Conservation (phyloP, 2,888 invertebrate species). For the Euzophera pinguis region DNA sequence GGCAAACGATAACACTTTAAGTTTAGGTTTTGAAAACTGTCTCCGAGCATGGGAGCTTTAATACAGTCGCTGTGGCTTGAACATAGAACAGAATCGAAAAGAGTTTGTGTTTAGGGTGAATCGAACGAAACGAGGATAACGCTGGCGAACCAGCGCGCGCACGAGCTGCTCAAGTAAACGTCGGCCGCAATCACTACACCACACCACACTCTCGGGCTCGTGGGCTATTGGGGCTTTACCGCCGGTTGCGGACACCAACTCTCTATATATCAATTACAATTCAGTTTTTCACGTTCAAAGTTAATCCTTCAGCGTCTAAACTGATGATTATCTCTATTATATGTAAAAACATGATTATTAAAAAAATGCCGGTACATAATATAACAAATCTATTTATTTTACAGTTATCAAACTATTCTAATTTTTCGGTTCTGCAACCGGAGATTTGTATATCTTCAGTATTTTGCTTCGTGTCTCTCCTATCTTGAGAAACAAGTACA, state of each 20-base stretch:
- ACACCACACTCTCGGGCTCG: slow-evolving; percentile 56
- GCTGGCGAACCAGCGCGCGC: slow-evolving; percentile 97
- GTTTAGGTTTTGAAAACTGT: slow-evolving; percentile 16
- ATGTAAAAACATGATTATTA: no score
- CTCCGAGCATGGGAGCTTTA: background rate
- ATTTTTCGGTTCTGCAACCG: slow-evolving; percentile 33
- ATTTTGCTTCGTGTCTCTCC: slow-evolving; percentile 33
- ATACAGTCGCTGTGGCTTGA: slow-evolving; percentile 54
- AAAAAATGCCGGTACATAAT: no score
- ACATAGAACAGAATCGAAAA: slow-evolving; percentile 49
- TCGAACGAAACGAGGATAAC: slow-evolving; percentile 98
- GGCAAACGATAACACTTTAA: slow-evolving; percentile 15
- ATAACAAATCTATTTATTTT: no score
- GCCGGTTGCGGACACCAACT: slow-evolving; percentile 34
- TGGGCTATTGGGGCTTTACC: slow-evolving; percentile 36
- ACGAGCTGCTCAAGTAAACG: slow-evolving; percentile 95
- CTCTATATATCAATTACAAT: background rate
- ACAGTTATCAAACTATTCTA: no score
- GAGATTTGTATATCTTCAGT: slow-evolving; percentile 18
- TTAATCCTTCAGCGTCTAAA: background rate
- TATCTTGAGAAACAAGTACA: slow-evolving; percentile 35
- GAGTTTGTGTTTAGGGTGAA: slow-evolving; percentile 82
- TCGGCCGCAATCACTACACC: slow-evolving; percentile 50
- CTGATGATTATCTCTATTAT: background rate
- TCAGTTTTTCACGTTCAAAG: background rate